Evolutionary conservation across 2,888 invertebrate species (phyloP), one percentile per base, ranked within the genome.

Genomic region (Zootermopsis nevadensis): DNA sequence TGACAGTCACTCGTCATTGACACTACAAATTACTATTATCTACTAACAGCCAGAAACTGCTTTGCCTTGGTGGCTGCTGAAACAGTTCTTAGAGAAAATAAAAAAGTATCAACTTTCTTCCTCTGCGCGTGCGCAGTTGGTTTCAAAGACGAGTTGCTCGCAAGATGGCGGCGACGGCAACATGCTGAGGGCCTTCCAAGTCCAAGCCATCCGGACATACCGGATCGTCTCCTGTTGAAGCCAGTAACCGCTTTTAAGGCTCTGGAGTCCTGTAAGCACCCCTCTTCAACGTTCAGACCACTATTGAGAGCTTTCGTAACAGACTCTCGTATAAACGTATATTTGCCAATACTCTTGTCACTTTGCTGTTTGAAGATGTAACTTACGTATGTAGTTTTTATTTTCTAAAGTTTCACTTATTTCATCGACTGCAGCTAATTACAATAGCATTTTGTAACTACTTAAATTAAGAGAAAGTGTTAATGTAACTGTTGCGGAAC

Each of bases 71-170:
- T 60, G 24, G 60, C 60, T 15, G 60, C n/a, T 60, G 60, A n/a
- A 60, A 60, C 60, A 60, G 60, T 60, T 60, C 15, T 60, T 60
- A 60, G 60, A 60, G n/a, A 60, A 60, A 60, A 60, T 60, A 60
- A 60, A 15, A 60, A n/a, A 60, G 7, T 8, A 27, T n/a, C 60
- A n/a, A 60, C 60, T 60, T 60, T 60, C 60, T 27, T 60, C 60
- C n/a, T 60, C 60, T 60, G 60, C 60, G 60, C 60, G 27, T 60
- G 60, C 60, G 60, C 27, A 60, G 27, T 60, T 27, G 60, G 0
- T 60, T 60, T 27, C n/a, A 27, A 60, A 60, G 27, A 60, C 60
- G 60, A 60, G 60, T 60, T 60, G 27, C 60, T 60, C 60, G 60
- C 60, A 60, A 60, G 27, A 60, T 60, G 60, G 60, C 60, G 60